Conservation (phyloP, 2,113 vertebrate genomes). For the Hippolais icterina region DNA sequence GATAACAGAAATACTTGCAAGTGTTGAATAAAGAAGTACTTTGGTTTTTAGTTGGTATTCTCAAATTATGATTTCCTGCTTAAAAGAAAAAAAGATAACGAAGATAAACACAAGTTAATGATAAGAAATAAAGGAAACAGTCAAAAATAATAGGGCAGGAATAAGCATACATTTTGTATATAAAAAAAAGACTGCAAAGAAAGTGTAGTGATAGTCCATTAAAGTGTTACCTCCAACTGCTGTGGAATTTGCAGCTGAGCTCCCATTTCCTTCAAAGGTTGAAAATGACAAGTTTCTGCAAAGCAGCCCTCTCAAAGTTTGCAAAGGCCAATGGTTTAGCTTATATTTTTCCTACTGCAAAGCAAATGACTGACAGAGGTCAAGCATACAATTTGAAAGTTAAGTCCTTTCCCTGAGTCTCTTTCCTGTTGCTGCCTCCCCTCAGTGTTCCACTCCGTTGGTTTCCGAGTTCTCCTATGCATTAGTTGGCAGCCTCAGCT, state of each 20-base stretch:
- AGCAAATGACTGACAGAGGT: neutral
- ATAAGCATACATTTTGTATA: neutral
- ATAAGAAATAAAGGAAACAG: neutral
- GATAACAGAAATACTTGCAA: neutral
- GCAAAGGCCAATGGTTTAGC: neutral
- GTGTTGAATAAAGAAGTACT: neutral
- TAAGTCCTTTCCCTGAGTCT: neutral
- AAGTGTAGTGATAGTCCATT: neutral
- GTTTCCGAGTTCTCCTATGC: neutral
- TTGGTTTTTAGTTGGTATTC: neutral
- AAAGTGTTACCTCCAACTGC: neutral
- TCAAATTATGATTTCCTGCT: neutral
- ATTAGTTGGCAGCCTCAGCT: neutral
- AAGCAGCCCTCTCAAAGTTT: neutral
- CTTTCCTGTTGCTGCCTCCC: neutral
- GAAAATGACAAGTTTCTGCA: neutral
- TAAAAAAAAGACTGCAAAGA: neutral
- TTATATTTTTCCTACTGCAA: neutral
- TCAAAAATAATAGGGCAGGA: neutral
- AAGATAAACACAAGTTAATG: neutral
- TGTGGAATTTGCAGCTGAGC: neutral
- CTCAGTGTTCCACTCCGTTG: neutral
- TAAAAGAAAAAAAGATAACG: neutral
- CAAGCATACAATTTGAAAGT: neutral
- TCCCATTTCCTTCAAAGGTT: neutral